Evolutionary conservation across 2,113 vertebrate species (phyloP).

Genomic region (Gallinago jamesoni): DNA sequence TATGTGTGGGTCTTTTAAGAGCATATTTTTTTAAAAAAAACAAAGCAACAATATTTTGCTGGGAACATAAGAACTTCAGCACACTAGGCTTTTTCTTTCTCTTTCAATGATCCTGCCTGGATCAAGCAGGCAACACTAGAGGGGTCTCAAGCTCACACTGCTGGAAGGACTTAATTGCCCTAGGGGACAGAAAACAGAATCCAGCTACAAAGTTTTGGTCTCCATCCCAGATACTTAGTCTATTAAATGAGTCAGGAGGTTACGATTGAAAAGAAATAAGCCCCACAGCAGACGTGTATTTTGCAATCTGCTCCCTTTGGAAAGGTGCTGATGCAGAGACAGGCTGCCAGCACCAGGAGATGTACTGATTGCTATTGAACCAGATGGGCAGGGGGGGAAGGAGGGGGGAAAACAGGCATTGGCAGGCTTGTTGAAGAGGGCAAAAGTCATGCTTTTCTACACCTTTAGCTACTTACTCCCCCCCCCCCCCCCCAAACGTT

Average conservation of each 20-base stretch:
- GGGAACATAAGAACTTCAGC: background rate
- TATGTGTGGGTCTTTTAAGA: background rate
- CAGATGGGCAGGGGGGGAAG: background rate
- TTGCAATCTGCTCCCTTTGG: slow-evolving; percentile 16
- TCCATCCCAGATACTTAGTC: slow-evolving; percentile 43
- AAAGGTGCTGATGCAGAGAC: slow-evolving; percentile 11
- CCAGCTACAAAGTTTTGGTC: slow-evolving; percentile 60
- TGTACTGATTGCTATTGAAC: background rate
- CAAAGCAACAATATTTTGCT: background rate
- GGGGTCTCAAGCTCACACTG: background rate
- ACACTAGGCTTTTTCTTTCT: background rate
- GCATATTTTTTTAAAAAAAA: background rate
- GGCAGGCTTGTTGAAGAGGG: background rate
- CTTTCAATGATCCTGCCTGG: background rate
- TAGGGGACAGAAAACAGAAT: slow-evolving; percentile 22
- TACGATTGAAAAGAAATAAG: background rate
- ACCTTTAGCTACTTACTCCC: background rate
- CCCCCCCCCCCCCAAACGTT: fast-evolving
- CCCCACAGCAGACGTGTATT: slow-evolving; percentile 5
- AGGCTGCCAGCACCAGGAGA: background rate
- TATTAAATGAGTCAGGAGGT: slow-evolving; percentile 53
- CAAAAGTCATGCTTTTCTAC: background rate
- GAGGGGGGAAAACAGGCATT: background rate
- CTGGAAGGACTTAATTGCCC: slow-evolving; percentile 23
- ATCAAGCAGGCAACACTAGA: slow-evolving; percentile 18